Percentiles rank a stretch among this genome's conserved stretches.
Conservation (phyloP, 2,113 vertebrate species). For the Scartelaos histophorus region DNA sequence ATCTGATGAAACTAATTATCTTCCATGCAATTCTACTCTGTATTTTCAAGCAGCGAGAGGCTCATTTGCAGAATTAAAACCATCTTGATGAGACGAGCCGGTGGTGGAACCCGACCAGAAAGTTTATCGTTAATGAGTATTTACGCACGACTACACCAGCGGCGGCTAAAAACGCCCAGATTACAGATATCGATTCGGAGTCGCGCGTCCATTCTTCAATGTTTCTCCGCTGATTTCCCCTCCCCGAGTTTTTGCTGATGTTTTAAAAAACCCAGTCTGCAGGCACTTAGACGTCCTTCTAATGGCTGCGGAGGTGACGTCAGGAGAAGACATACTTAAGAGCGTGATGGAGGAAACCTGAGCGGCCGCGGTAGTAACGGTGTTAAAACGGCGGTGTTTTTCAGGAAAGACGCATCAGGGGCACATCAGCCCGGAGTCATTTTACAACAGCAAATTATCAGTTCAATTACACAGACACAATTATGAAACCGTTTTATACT, state of each 20-base stretch:
- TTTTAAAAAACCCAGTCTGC: slow-evolving; percentile 35
- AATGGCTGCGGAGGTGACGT: slow-evolving; percentile 51
- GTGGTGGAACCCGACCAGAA: too few relatives aligned
- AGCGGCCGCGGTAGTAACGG: neutral
- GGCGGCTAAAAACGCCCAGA: neutral
- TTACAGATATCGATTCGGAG: slow-evolving; percentile 66
- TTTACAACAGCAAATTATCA: neutral
- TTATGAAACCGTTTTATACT: too few relatives aligned
- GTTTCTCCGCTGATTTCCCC: slow-evolving; percentile 40
- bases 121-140: neutral
- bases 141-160: neutral
- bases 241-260: slow-evolving; percentile 65
- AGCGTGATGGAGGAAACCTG: neutral
- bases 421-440: neutral
- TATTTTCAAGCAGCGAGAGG: too few relatives aligned
- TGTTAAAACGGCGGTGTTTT: slow-evolving; percentile 1
- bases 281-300: slow-evolving; percentile 64
- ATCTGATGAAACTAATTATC: too few relatives aligned
- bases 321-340: slow-evolving; percentile 23
- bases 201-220: slow-evolving; percentile 40
- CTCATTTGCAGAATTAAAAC: too few relatives aligned
- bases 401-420: neutral
- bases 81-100: too few relatives aligned
- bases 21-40: too few relatives aligned
- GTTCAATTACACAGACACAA: too few relatives aligned